Evolutionary conservation across 2,113 vertebrate genomes (phyloP).

Genomic region (Myocastor coypus): DNA sequence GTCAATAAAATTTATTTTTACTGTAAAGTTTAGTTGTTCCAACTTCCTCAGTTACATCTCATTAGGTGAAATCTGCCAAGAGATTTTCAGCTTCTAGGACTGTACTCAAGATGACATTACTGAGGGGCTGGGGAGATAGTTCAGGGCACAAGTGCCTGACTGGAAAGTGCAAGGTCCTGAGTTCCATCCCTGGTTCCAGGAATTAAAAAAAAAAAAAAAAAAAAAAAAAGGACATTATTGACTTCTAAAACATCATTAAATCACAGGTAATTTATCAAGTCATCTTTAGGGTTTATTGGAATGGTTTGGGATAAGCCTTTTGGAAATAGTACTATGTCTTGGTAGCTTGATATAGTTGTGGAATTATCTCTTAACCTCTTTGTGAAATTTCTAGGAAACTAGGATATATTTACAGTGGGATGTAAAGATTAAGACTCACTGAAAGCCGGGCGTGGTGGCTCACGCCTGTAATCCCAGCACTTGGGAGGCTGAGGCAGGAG

Average conservation of each 20-base stretch:
- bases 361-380: constrained; percentile 22
- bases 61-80: constrained; percentile 22
- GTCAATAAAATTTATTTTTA: constrained; percentile 37
- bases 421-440: constrained; percentile 5
- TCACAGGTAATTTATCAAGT: background rate
- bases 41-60: constrained; percentile 31
- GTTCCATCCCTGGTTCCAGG: too few species aligned
- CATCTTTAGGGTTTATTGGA: background rate
- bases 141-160: too few species aligned
- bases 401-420: background rate
- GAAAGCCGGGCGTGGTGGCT: too few species aligned
- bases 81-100: background rate
- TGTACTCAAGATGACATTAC: background rate
- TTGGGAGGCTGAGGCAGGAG: too few species aligned
- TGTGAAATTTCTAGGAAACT: constrained; percentile 27
- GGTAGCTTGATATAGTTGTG: background rate
- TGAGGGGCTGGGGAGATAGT: background rate
- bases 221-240: background rate
- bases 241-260: constrained; percentile 25
- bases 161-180: too few species aligned
- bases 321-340: constrained; percentile 29
- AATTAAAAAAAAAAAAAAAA: too few species aligned
- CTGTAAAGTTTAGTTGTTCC: constrained; percentile 18
- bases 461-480: too few species aligned
- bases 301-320: background rate